A percentile compares a stretch with the other conserved stretches of the same genome.
These are phyloP conservation scores for Dynastes hyllus DNA, from an alignment of 2,888 invertebrate genomes.

Conservation along the genomic window DNA sequence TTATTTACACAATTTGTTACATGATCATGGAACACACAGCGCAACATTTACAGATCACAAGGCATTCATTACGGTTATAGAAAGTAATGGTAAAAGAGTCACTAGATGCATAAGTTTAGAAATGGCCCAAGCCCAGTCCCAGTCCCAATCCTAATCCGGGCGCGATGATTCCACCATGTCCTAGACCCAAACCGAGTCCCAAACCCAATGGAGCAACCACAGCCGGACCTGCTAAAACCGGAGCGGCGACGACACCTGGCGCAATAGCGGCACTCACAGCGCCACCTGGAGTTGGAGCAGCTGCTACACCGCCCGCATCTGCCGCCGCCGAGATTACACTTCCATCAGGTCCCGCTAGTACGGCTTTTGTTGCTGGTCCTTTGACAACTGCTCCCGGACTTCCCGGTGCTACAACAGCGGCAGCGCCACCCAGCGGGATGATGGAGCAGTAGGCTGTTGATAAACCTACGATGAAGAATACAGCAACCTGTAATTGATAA, in stretches of 20 bases:
- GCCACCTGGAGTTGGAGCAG: conserved; percentile 59
- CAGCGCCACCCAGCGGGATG: conserved; percentile 50
- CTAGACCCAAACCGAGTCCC: conserved; percentile 43
- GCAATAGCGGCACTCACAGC: conserved; percentile 58
- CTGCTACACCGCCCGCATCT: conserved; percentile 60
- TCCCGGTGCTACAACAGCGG: conserved; percentile 57
- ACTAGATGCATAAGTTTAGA: conserved; percentile 9
- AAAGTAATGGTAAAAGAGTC: conserved; percentile 4
- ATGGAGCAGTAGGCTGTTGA: conserved; percentile 51
- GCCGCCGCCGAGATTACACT: conserved; percentile 70
- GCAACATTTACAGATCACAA: conserved; percentile 22
- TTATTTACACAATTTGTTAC: conserved; percentile 41
- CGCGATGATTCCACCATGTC: conserved; percentile 25
- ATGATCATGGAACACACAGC: conserved; percentile 37
- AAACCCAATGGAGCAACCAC: conserved; percentile 42
- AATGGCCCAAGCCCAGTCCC: conserved; percentile 43
- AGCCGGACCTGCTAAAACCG: conserved; percentile 45
- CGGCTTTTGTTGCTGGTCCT: conserved; percentile 56
- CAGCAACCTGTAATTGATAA: conserved; percentile 30
- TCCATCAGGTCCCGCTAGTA: conserved; percentile 64
- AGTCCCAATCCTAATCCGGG: conserved; percentile 30
- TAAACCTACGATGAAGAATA: conserved; percentile 48
- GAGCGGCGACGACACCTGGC: conserved; percentile 55
- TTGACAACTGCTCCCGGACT: conserved; percentile 55
- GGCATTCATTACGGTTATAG: not conserved